Base-by-base conservation (phyloP, 2,113 vertebrate species). In the Archocentrus centrarchus region DNA sequence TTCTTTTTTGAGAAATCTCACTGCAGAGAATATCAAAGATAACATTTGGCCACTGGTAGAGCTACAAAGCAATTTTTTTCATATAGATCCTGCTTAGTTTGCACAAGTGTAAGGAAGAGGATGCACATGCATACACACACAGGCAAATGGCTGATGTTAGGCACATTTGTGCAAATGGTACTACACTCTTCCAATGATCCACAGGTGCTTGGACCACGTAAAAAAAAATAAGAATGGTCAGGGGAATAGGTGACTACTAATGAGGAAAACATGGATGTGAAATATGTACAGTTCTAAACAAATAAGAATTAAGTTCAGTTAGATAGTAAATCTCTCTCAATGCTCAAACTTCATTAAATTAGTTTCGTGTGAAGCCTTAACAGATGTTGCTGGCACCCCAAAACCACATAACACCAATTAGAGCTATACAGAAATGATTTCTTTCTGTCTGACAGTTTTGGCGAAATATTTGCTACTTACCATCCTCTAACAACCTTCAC, bases 401-500 rank as follows among this genome's bases (percentile, higher is more conserved):
- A 20, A 84, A 39, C 32, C 35, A 55, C 61, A 88, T 78, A 22
- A 78, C 32, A 84, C 59, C 50, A 83, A 73, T 86, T 68, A 64
- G 20, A 79, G 18, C 53, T 7, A 61, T 15, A 53, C 5, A 3
- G 17, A 13, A n/a, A 30, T 15, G 44, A 59, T 80, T 62, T 37
- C 6, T 53, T 20, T 53, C 24, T 27, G 7, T 63, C 7, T 41
- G 6, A 35, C 59, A 47, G 47, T 79, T 62, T 15, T 24, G 24
- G 37, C 39, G 27, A 24, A 60, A 55, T 35, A 22, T 11, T 14
- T 4, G 7, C 59, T 61, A 80, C 97, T 97, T 92, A 99, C 98
- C 98, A 99, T 94, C 98, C 98, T 95, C 97, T 93, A 27, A 98
- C 70, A 10, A 98, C 97, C 94, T 96, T 98, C 41, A 98, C 80